Evolutionary conservation across 1,140 invertebrate species (phyloP).

Genomic region (Holotrichia oblita): DNA sequence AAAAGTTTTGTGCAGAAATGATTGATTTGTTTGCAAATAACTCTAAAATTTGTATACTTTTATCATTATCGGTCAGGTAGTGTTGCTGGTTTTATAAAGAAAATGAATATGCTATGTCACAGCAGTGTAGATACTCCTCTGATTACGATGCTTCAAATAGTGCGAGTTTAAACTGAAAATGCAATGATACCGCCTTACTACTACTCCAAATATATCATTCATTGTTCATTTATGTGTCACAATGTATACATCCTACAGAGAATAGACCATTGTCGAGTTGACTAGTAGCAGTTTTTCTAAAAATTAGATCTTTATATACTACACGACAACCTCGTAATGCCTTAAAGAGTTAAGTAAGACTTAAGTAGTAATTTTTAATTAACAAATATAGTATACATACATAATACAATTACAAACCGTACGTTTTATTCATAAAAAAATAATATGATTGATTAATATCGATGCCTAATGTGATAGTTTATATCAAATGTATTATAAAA

Average conservation of each 20-base stretch:
- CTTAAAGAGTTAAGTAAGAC: conserved; percentile 40
- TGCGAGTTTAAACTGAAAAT: too few species aligned
- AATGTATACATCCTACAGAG: background rate
- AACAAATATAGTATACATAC: conserved; percentile 20
- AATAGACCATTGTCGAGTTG: background rate
- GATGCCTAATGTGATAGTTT: conserved; percentile 35
- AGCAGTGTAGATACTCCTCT: too few species aligned
- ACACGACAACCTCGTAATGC: conserved; percentile 35
- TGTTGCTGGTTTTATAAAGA: too few species aligned
- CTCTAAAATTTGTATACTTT: too few species aligned
- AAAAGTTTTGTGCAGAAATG: too few species aligned
- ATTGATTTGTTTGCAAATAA: too few species aligned
- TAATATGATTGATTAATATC: conserved; percentile 32
- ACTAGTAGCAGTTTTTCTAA: background rate
- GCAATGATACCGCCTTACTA: too few species aligned
- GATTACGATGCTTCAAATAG: too few species aligned
- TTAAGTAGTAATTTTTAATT: conserved; percentile 25
- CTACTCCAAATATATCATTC: background rate
- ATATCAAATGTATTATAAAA: conserved; percentile 19
- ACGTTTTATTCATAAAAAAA: conserved; percentile 17
- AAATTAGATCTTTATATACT: conserved; percentile 17
- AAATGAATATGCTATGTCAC: too few species aligned
- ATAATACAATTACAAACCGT: conserved; percentile 9
- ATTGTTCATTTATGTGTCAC: background rate
- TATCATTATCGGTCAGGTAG: too few species aligned